Conservation (phyloP, 2,888 invertebrate genomes). For the Incurvaria masculella region DNA sequence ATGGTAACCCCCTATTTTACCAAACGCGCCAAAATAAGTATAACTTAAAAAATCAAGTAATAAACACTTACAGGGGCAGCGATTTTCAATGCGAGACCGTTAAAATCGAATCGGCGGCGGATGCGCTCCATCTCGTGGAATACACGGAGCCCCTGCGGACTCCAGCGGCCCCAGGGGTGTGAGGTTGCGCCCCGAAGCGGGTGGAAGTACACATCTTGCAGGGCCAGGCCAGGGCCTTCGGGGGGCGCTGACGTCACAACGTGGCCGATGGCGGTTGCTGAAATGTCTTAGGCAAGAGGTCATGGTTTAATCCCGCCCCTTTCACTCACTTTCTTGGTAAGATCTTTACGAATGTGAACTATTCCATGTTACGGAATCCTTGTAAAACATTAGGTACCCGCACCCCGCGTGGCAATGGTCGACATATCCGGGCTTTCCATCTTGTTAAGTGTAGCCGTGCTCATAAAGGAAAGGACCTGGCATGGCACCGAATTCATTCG, state of each 20-base stretch:
- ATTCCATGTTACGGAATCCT: too few species aligned
- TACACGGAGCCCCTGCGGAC: slow-evolving; percentile 21
- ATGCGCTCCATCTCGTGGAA: slow-evolving; percentile 25
- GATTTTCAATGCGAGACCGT: slow-evolving; percentile 28
- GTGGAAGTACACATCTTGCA: slow-evolving; percentile 28
- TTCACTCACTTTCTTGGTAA: neutral
- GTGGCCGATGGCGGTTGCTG: neutral
- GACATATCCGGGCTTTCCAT: too few species aligned
- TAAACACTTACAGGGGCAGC: slow-evolving; percentile 30
- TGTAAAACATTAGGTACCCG: too few species aligned
- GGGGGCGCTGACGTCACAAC: slow-evolving; percentile 15
- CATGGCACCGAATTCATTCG: too few species aligned
- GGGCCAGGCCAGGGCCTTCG: slow-evolving; percentile 8
- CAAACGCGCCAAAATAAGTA: neutral
- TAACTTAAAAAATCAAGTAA: slow-evolving; percentile 1
- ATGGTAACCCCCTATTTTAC: neutral
- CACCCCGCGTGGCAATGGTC: too few species aligned
- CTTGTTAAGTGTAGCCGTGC: too few species aligned
- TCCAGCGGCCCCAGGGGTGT: slow-evolving; percentile 35
- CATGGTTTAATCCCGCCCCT: neutral
- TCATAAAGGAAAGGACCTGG: too few species aligned
- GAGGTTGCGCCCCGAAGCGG: slow-evolving; percentile 24
- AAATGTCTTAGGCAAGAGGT: neutral
- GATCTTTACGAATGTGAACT: too few species aligned
- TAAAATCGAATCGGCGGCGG: slow-evolving; percentile 26